Percentiles rank a stretch among this genome's conserved stretches.
Conservation (phyloP, 2,113 vertebrate genomes). For the Syngnathus floridae region DNA sequence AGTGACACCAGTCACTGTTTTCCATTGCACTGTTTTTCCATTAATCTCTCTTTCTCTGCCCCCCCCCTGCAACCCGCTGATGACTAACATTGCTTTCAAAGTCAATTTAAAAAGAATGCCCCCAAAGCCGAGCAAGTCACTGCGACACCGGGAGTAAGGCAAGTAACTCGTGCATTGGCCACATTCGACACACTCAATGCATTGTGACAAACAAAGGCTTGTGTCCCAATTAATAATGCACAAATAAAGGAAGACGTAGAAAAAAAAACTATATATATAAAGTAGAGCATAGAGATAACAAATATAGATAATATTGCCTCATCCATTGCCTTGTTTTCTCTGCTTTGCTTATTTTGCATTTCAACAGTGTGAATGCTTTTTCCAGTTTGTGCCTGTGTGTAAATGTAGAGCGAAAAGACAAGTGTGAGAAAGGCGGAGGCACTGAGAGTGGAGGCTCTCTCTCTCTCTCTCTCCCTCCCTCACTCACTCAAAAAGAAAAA, state of each 20-base stretch:
- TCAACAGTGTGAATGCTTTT: too few species aligned
- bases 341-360: too few species aligned
- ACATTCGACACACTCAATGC: slow-evolving; percentile 28
- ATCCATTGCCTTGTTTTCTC: too few species aligned
- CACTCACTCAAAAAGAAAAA: background rate
- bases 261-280: background rate
- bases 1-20: slow-evolving; percentile 8
- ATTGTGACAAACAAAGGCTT: slow-evolving; percentile 47
- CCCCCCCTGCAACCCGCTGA: slow-evolving; percentile 23
- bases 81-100: slow-evolving; percentile 62
- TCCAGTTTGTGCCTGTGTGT: too few species aligned
- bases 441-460: slow-evolving; percentile 20
- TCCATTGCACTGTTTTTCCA: slow-evolving; percentile 6
- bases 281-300: background rate
- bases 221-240: slow-evolving; percentile 38
- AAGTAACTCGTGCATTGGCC: slow-evolving; percentile 14
- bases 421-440: slow-evolving; percentile 41
- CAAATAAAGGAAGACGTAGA: slow-evolving; percentile 20
- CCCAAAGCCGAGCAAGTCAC: slow-evolving; percentile 49
- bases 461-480: background rate
- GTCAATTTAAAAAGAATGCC: slow-evolving; percentile 63
- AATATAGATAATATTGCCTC: too few species aligned
- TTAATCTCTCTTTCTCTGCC: slow-evolving; percentile 25
- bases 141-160: slow-evolving; percentile 41
- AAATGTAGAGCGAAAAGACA: background rate